Evolutionary conservation across 1,140 invertebrate species (phyloP).

Genomic region (Aplysia californica): DNA sequence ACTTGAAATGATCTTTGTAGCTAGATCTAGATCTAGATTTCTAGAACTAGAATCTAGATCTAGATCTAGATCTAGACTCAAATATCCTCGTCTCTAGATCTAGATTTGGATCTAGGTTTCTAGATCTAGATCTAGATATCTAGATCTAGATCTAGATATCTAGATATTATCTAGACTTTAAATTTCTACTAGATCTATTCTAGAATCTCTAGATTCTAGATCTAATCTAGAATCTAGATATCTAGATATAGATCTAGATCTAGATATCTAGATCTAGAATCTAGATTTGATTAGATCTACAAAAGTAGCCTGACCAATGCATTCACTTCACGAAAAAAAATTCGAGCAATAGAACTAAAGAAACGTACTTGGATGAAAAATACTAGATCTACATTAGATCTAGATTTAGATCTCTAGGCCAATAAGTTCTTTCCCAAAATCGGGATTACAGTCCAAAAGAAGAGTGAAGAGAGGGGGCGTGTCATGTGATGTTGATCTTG

Average conservation of each 20-base stretch:
- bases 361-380: too few species aligned
- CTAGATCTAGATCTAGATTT: background rate
- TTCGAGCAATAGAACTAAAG: too few species aligned
- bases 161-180: background rate
- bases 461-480: constrained; percentile 18
- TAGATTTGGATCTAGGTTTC: background rate
- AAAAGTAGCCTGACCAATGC: too few species aligned
- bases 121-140: background rate
- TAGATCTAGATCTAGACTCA: background rate
- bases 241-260: background rate
- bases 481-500: constrained; percentile 22
- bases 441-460: background rate
- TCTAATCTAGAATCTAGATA: background rate
- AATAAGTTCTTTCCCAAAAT: background rate
- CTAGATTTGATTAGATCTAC: too few species aligned
- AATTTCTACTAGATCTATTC: background rate
- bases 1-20: background rate
- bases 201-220: background rate
- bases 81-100: background rate
- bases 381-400: background rate
- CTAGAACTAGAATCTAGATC: background rate
- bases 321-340: too few species aligned
- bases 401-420: background rate
- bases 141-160: background rate
- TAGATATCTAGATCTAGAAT: too few species aligned